phyloP scores from a whole-genome alignment of 2,113 vertebrate genomes.

The Onychostoma macrolepis region DNA sequence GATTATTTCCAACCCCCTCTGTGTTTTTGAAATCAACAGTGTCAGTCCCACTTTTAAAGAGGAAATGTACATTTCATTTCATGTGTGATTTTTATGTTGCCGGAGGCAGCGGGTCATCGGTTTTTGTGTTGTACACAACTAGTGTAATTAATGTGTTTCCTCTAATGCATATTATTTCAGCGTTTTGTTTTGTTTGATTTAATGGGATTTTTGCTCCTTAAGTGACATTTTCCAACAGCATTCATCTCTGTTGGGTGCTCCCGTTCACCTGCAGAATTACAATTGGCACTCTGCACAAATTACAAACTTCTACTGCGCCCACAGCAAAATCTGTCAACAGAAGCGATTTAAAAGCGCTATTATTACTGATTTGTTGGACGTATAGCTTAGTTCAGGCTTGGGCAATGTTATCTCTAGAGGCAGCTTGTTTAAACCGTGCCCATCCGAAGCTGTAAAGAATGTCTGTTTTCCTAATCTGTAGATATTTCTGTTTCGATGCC shows the following conservation, averaged over 20 bases:
- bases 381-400: neutral
- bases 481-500: neutral
- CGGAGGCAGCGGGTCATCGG: neutral
- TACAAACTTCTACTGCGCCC: constrained; percentile 14
- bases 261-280: constrained; percentile 27
- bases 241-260: neutral
- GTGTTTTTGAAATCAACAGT: neutral
- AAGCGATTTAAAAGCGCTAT: neutral
- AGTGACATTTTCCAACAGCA: constrained; percentile 27
- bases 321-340: constrained; percentile 24
- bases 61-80: neutral
- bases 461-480: neutral
- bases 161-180: constrained; percentile 23
- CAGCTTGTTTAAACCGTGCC: constrained; percentile 15
- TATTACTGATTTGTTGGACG: constrained; percentile 14
- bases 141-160: constrained; percentile 19
- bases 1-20: neutral
- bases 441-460: neutral
- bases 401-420: constrained; percentile 23
- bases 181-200: constrained; percentile 4
- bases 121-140: constrained; percentile 3
- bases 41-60: constrained; percentile 5
- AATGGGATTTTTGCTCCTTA: constrained; percentile 17
- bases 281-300: neutral
- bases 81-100: neutral